Evolutionary conservation across 2,797 vertebrate genomes (phyloP).

Genomic region (Schizopygopsis pylzovi): DNA sequence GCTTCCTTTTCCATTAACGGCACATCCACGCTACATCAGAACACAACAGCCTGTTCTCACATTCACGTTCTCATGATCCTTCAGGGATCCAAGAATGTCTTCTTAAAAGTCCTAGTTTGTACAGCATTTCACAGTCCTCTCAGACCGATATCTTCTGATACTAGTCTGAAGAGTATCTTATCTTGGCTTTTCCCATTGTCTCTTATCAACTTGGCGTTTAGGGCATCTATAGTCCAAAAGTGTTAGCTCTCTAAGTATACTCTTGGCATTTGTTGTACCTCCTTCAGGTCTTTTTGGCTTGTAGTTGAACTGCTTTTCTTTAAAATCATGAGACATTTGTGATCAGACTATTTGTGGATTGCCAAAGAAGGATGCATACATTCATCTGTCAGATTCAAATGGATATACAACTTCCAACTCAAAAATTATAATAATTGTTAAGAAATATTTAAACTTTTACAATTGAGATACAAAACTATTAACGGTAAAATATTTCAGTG

Average conservation of each 20-base stretch:
- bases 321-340: not conserved
- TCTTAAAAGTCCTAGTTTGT: conserved; percentile 20
- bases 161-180: conserved; percentile 61
- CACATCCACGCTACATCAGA: not conserved
- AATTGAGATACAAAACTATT: not conserved
- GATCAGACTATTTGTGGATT: not conserved
- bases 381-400: not conserved
- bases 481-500: not conserved
- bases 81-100: not conserved
- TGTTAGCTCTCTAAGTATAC: conserved; percentile 45
- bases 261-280: conserved; percentile 1
- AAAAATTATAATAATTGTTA: not conserved
- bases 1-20: conserved; percentile 36
- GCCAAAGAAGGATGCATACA: not conserved
- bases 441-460: not conserved
- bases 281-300: not conserved
- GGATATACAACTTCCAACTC: not conserved
- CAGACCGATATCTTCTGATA: conserved; percentile 48
- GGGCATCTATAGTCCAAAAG: conserved; percentile 64
- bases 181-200: conserved; percentile 58
- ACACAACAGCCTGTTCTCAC: not conserved
- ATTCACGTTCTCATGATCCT: conserved; percentile 27
- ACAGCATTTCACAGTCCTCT: conserved; percentile 56
- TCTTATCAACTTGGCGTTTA: conserved; percentile 69
- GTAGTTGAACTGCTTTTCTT: not conserved